Evolutionary conservation across 2,888 invertebrate genomes (phyloP).

Genomic region (Micropterix aruncella): DNA sequence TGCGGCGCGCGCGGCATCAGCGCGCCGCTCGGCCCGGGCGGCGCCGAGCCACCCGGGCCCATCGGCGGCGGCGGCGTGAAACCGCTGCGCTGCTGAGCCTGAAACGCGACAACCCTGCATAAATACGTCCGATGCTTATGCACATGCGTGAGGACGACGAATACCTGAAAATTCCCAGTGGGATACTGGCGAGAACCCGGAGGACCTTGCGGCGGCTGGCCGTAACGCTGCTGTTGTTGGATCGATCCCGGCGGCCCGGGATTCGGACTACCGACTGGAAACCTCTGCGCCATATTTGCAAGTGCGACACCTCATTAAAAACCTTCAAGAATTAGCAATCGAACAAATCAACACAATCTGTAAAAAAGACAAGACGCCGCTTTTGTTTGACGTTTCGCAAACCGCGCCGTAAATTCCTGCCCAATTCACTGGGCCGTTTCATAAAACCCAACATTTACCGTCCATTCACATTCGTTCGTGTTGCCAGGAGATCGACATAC

Average conservation of each 20-base stretch:
- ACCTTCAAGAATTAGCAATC: no score
- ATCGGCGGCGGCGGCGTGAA: slow-evolving; percentile 52
- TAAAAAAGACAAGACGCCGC: no score
- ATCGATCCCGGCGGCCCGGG: slow-evolving; percentile 9
- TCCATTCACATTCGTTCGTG: no score
- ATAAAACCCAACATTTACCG: no score
- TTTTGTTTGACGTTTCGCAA: no score
- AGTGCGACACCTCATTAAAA: no score
- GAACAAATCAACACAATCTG: no score
- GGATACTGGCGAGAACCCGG: neutral
- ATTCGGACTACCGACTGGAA: slow-evolving; percentile 22
- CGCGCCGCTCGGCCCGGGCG: slow-evolving; percentile 21
- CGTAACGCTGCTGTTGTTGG: neutral
- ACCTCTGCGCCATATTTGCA: slow-evolving; percentile 28
- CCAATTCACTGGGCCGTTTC: no score
- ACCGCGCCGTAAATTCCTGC: no score
- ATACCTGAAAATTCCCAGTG: neutral
- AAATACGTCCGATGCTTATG: slow-evolving; percentile 5
- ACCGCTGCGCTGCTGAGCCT: slow-evolving; percentile 47
- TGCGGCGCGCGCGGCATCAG: slow-evolving; percentile 42
- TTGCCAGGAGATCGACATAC: no score
- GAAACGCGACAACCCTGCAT: no score
- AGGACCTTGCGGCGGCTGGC: neutral
- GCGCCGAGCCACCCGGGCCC: slow-evolving; percentile 34
- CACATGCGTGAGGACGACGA: no score